Evolutionary conservation across 2,888 invertebrate species (phyloP).

Genomic region (Xylota sylvarum): DNA sequence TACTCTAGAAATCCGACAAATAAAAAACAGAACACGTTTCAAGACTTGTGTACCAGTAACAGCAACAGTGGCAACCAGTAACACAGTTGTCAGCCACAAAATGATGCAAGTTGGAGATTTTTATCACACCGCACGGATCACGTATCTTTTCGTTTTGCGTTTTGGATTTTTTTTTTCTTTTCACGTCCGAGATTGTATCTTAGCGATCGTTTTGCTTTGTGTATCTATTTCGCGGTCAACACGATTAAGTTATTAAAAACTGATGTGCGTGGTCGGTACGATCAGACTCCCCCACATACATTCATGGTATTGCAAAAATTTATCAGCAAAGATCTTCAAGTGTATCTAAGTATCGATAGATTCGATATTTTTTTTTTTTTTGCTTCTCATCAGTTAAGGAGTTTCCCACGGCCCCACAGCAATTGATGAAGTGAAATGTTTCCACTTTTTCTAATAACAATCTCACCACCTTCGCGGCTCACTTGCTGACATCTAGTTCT

Average conservation of each 20-base stretch:
- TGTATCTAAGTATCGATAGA: constrained; percentile 23
- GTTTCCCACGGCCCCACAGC: constrained; percentile 54
- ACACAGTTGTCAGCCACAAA: constrained; percentile 74
- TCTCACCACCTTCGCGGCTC: constrained; percentile 67
- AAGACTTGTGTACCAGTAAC: constrained; percentile 22
- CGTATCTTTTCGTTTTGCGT: constrained; percentile 60
- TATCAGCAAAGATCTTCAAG: constrained; percentile 7
- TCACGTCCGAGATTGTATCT: constrained; percentile 58
- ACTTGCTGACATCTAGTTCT: constrained; percentile 73
- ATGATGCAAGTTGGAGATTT: constrained; percentile 75
- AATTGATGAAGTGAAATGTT: constrained; percentile 48
- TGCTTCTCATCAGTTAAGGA: neutral
- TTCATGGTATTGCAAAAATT: constrained; percentile 7
- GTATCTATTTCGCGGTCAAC: constrained; percentile 71
- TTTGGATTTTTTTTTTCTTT: constrained; percentile 44
- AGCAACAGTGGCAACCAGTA: constrained; percentile 62
- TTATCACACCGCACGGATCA: constrained; percentile 67
- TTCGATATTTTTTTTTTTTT: neutral
- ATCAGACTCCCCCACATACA: constrained; percentile 53
- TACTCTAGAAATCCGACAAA: constrained; percentile 61
- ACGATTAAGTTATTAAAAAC: constrained; percentile 71
- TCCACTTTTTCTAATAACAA: constrained; percentile 34
- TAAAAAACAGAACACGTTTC: constrained; percentile 65
- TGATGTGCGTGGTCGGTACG: constrained; percentile 55
- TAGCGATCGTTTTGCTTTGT: constrained; percentile 53